A percentile compares a stretch with the other conserved stretches of the same genome.
phyloP scores from a whole-genome alignment of 2,113 vertebrate species.

The Pogona vitticeps region DNA sequence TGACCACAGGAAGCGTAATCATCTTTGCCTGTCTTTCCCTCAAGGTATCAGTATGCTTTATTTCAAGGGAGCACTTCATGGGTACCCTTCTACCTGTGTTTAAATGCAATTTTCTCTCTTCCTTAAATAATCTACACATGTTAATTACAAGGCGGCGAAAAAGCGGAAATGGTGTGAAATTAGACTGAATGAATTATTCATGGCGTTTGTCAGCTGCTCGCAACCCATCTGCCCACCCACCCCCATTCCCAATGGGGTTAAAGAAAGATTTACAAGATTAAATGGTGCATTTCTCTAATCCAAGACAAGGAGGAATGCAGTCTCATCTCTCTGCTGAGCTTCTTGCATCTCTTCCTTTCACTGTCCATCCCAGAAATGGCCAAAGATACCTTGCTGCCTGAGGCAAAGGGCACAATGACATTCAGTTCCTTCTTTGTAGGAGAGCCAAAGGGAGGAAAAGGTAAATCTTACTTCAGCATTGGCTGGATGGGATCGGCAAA shows the following conservation, averaged over 20 bases:
- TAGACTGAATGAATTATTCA: conserved; percentile 69
- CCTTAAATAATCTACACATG: conserved; percentile 71
- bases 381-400: no score
- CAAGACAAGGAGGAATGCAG: conserved; percentile 17
- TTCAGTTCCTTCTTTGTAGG: no score
- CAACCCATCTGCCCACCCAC: no score
- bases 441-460: no score
- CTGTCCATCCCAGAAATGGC: neutral
- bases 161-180: conserved; percentile 71
- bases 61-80: conserved; percentile 44
- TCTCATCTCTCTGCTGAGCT: neutral
- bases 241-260: neutral
- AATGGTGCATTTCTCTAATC: conserved; percentile 33
- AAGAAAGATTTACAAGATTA: conserved; percentile 47
- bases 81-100: conserved; percentile 66
- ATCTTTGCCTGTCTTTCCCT: conserved; percentile 4
- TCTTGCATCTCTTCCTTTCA: neutral
- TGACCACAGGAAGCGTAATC: conserved; percentile 6
- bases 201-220: conserved; percentile 52
- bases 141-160: conserved; percentile 73
- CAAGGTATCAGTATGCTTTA: conserved; percentile 42
- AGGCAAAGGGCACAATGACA: no score
- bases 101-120: conserved; percentile 72
- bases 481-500: no score
- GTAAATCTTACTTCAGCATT: no score